Conservation (phyloP, 2,113 vertebrate species). For the Gallinago jamesoni region DNA sequence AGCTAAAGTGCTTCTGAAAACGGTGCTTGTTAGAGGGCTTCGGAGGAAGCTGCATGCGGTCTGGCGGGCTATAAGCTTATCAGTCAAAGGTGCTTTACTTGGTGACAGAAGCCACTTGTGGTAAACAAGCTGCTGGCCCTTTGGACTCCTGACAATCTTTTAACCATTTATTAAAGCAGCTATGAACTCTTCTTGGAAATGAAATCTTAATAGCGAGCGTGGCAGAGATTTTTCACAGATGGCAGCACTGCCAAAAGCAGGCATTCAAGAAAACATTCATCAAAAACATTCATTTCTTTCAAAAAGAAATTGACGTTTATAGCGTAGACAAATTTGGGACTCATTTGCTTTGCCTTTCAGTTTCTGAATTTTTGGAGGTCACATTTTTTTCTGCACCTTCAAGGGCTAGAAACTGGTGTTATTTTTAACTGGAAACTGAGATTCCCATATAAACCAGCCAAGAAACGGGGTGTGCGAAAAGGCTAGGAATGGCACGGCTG, state of each 20-base stretch:
- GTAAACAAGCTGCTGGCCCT: slow-evolving; percentile 43
- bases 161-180: slow-evolving; percentile 50
- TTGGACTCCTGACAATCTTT: slow-evolving; percentile 30
- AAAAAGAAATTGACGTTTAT: slow-evolving; percentile 65
- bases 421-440: slow-evolving; percentile 37
- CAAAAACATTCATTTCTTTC: slow-evolving; percentile 67
- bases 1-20: slow-evolving; percentile 24
- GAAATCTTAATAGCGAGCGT: slow-evolving; percentile 33
- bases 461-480: not conserved
- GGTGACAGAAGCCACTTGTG: slow-evolving; percentile 58
- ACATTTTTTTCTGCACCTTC: slow-evolving; percentile 7
- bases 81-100: slow-evolving; percentile 51
- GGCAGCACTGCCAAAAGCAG: slow-evolving; percentile 65
- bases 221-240: slow-evolving; percentile 65
- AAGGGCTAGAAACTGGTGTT: slow-evolving; percentile 8
- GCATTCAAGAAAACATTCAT: slow-evolving; percentile 65
- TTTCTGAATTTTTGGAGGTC: slow-evolving; percentile 50
- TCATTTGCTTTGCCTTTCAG: slow-evolving; percentile 56
- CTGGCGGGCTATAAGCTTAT: not conserved
- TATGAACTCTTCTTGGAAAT: slow-evolving; percentile 13
- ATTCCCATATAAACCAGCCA: accelerated
- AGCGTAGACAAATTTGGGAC: slow-evolving; percentile 61
- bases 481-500: not conserved
- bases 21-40: not conserved
- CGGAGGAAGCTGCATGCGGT: not conserved